Percentiles rank a stretch among this genome's conserved stretches.
phyloP scores from a whole-genome alignment of 2,888 invertebrate species.

The Margaritifera margaritifera region DNA sequence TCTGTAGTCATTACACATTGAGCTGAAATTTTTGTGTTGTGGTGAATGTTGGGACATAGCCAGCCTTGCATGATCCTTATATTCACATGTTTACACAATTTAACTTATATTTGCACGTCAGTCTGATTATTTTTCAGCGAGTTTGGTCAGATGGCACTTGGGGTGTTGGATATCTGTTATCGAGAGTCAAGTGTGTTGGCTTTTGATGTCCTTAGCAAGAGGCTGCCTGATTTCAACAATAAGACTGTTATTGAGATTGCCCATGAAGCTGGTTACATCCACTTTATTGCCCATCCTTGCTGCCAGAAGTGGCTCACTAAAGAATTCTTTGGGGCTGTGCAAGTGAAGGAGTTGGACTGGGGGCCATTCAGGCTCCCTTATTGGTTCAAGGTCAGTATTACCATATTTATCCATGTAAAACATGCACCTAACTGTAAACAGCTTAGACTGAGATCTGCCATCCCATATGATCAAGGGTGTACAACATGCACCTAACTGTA shows the following conservation, averaged over 20 bases:
- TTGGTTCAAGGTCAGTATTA: conserved; percentile 65
- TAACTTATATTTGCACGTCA: neutral
- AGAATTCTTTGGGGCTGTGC: conserved; percentile 71
- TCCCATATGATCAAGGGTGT: too few species aligned
- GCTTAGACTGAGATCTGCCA: too few species aligned
- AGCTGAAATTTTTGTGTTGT: too few species aligned
- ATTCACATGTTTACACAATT: conserved; percentile 2
- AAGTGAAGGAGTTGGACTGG: conserved; percentile 69
- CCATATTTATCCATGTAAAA: too few species aligned
- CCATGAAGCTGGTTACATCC: conserved; percentile 70
- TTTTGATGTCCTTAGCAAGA: conserved; percentile 67
- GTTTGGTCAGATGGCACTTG: conserved; percentile 70
- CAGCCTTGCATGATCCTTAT: too few species aligned
- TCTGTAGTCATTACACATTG: too few species aligned
- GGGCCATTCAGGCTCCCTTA: conserved; percentile 65
- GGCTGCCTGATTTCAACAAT: conserved; percentile 70
- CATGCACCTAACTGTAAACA: too few species aligned
- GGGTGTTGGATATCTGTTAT: conserved; percentile 68
- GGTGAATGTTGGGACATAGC: too few species aligned
- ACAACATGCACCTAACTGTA: too few species aligned
- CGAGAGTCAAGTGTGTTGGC: conserved; percentile 64
- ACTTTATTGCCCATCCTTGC: conserved; percentile 74
- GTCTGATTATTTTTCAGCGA: conserved; percentile 46
- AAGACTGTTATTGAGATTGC: conserved; percentile 72
- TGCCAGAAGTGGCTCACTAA: conserved; percentile 75